Conservation (phyloP, 2,888 invertebrate genomes). For the Phalera bucephala region DNA sequence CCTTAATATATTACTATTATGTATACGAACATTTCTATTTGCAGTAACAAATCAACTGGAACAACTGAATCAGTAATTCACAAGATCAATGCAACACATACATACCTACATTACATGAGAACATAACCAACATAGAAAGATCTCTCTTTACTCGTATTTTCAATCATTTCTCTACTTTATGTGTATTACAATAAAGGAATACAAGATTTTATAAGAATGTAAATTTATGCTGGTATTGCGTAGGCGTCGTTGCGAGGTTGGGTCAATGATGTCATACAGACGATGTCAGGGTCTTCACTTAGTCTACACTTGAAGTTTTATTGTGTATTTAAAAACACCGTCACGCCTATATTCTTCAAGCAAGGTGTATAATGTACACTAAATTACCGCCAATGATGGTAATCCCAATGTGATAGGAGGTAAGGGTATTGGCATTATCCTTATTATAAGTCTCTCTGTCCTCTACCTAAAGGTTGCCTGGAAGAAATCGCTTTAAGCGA, state of each 20-base stretch:
- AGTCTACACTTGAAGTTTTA: slow-evolving; percentile 35
- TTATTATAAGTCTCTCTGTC: too few species aligned
- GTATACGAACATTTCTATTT: too few species aligned
- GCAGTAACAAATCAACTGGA: too few species aligned
- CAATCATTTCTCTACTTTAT: slow-evolving; percentile 15
- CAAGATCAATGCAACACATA: slow-evolving; percentile 28
- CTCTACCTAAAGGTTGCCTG: too few species aligned
- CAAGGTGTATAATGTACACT: too few species aligned
- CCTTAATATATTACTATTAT: too few species aligned
- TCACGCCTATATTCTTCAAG: too few species aligned
- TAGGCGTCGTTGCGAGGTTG: slow-evolving; percentile 46
- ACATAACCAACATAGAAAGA: slow-evolving; percentile 5
- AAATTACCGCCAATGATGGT: too few species aligned
- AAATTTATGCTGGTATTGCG: slow-evolving; percentile 20
- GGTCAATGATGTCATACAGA: slow-evolving; percentile 53
- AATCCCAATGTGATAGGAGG: too few species aligned
- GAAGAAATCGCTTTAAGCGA: too few species aligned
- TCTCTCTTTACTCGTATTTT: not conserved
- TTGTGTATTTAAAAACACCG: slow-evolving; percentile 10
- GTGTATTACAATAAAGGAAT: slow-evolving; percentile 7
- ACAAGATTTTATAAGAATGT: slow-evolving; percentile 2
- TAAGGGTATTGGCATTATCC: too few species aligned
- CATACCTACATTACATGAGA: slow-evolving; percentile 24
- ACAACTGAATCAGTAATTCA: not conserved
- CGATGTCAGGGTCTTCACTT: slow-evolving; percentile 57